These are phyloP conservation scores for Diaprepes abbreviatus DNA, from an alignment of 2,888 invertebrate genomes.

Conservation along the genomic window DNA sequence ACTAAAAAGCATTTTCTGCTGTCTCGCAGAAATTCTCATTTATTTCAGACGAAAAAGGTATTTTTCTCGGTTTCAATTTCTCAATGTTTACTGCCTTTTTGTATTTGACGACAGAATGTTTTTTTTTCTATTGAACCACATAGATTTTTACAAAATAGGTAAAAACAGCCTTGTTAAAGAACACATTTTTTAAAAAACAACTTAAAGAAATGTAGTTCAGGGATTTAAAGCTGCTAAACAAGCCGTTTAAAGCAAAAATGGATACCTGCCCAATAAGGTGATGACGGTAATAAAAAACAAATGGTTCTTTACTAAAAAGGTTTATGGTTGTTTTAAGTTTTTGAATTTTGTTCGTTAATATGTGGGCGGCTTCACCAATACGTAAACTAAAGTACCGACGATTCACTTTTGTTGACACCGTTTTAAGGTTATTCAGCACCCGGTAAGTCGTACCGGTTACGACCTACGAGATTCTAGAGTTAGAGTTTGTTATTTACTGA, in stretches of 20 bases:
- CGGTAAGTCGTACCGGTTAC: conserved; percentile 53
- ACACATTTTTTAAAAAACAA: no score
- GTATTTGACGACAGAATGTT: no score
- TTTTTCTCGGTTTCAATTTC: no score
- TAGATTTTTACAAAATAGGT: no score
- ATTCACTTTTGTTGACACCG: conserved; percentile 57
- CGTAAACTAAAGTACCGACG: conserved; percentile 37
- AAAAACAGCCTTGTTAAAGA: no score
- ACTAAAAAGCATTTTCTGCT: no score
- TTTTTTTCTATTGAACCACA: no score
- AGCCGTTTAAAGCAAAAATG: neutral
- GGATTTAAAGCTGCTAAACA: neutral
- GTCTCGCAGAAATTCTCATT: no score
- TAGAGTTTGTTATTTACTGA: neutral
- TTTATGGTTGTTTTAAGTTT: conserved; percentile 6
- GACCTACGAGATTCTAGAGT: conserved; percentile 22
- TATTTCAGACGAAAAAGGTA: no score
- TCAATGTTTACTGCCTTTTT: no score
- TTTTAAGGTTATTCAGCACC: conserved; percentile 55
- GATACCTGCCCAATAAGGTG: neutral
- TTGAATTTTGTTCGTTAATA: conserved; percentile 11
- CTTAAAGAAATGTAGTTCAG: neutral
- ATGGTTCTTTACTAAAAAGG: neutral
- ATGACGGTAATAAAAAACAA: neutral
- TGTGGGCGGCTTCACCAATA: conserved; percentile 40